Evolutionary conservation across 2,797 vertebrate species (phyloP).

Genomic region (Anas georgica): DNA sequence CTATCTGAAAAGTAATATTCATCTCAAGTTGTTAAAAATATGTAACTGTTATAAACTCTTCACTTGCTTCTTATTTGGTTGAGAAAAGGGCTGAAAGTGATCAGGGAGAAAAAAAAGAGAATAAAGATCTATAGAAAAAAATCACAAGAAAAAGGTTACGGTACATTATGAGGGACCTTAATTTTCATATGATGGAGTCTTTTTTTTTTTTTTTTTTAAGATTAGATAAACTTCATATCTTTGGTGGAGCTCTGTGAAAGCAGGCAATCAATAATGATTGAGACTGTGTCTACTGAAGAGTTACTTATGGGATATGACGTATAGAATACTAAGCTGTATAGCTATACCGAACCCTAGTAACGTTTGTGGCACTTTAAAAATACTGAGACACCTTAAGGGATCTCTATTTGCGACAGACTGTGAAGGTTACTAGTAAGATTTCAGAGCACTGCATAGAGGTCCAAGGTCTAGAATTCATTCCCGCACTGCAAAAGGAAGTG

Average conservation of each 20-base stretch:
- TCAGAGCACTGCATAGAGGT: not conserved
- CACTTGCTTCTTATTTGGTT: constrained; percentile 26
- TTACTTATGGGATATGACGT: constrained; percentile 40
- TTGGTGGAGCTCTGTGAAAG: not conserved
- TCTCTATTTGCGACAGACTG: not conserved
- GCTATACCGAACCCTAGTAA: constrained; percentile 35
- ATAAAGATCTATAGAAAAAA: not conserved
- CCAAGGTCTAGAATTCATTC: not conserved
- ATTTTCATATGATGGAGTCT: constrained; percentile 15
- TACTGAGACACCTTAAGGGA: not conserved
- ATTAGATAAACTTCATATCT: not conserved
- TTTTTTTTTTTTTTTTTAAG: not conserved
- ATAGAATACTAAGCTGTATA: not conserved
- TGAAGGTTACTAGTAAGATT: not conserved
- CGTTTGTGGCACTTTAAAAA: not conserved
- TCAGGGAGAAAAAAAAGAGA: not conserved
- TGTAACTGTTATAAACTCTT: constrained; percentile 3
- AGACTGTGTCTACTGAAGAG: not conserved
- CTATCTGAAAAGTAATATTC: constrained; percentile 35
- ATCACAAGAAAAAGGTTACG: not conserved
- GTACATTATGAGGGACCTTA: not conserved
- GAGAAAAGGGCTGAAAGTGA: not conserved
- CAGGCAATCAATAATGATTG: not conserved
- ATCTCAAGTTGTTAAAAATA: constrained; percentile 36
- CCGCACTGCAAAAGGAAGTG: not conserved